Percentiles rank a stretch among this genome's conserved stretches.
Conservation (phyloP, 1,140 invertebrate species). For the Pararge aegeria region DNA sequence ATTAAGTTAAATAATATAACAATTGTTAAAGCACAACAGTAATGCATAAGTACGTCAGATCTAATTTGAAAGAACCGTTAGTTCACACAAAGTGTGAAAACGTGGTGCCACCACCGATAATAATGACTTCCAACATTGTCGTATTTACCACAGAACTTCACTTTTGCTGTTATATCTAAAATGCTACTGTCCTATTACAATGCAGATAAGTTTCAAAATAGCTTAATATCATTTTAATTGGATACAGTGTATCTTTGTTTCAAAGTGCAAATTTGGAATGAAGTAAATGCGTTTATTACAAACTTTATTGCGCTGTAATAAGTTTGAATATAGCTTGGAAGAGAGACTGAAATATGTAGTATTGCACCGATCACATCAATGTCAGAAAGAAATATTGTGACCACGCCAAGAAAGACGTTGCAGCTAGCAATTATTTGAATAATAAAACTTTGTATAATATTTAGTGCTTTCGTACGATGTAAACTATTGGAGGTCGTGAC, state of each 20-base stretch:
- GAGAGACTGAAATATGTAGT: background rate
- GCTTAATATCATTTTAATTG: background rate
- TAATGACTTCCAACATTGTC: conserved; percentile 45
- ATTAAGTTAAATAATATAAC: conserved; percentile 20
- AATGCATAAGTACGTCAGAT: conserved; percentile 27
- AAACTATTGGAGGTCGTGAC: conserved; percentile 33
- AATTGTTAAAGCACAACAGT: conserved; percentile 16
- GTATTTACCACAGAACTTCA: conserved; percentile 34
- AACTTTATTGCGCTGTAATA: conserved; percentile 10
- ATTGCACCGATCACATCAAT: conserved; percentile 43
- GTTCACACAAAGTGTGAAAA: conserved; percentile 42
- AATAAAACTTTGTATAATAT: conserved; percentile 50
- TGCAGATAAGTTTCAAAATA: conserved; percentile 1
- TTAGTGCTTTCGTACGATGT: conserved; percentile 34
- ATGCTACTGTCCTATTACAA: background rate
- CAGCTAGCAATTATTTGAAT: conserved; percentile 47
- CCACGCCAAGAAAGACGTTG: conserved; percentile 41
- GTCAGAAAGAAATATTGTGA: conserved; percentile 52
- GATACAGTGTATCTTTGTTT: conserved; percentile 1
- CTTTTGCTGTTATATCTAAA: background rate
- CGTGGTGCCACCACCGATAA: conserved; percentile 38
- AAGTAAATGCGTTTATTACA: background rate
- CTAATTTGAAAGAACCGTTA: conserved; percentile 48
- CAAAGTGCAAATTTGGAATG: background rate
- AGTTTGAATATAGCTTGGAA: conserved; percentile 7